Evolutionary conservation across 2,888 invertebrate genomes (phyloP).

Genomic region (Caenorhabditis japonica): DNA sequence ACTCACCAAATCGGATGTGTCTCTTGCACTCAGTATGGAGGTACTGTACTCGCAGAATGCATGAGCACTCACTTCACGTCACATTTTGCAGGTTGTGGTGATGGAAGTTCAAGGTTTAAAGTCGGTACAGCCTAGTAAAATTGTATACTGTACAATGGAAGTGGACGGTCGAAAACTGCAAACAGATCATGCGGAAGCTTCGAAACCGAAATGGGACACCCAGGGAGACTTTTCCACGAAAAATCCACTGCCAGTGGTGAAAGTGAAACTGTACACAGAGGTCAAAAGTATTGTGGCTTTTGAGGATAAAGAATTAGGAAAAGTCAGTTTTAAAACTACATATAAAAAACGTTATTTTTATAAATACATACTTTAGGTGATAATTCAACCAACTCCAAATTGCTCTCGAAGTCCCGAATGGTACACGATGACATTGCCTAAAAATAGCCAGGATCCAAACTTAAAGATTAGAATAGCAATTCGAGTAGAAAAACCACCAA

Average conservation of each 20-base stretch:
- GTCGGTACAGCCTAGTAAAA: constrained; percentile 94
- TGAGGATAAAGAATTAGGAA: constrained; percentile 97
- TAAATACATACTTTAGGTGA: too few species aligned
- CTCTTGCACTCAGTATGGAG: constrained; percentile 84
- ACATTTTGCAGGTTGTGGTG: constrained; percentile 86
- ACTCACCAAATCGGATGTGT: constrained; percentile 95
- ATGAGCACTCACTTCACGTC: constrained; percentile 84
- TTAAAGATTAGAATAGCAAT: constrained; percentile 96
- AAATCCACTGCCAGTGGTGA: constrained; percentile 95
- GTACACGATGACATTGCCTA: constrained; percentile 96
- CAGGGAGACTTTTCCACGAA: constrained; percentile 99
- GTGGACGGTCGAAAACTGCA: constrained; percentile 98
- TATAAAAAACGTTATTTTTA: too few species aligned
- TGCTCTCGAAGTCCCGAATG: constrained; percentile 84
- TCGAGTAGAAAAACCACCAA: constrained; percentile 94
- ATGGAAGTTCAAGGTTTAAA: constrained; percentile 99
- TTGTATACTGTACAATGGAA: constrained; percentile 99
- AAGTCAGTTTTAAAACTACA: constrained; percentile 78
- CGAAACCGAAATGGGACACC: constrained; percentile 97
- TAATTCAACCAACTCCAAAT: constrained; percentile 82
- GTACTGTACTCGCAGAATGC: constrained; percentile 80
- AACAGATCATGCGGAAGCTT: constrained; percentile 99
- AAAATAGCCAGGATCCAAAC: constrained; percentile 94
- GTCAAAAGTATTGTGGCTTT: constrained; percentile 96
- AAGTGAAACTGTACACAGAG: constrained; percentile 94